Evolutionary conservation across 2,888 invertebrate genomes (phyloP).

Genomic region (Hemaris fuciformis): DNA sequence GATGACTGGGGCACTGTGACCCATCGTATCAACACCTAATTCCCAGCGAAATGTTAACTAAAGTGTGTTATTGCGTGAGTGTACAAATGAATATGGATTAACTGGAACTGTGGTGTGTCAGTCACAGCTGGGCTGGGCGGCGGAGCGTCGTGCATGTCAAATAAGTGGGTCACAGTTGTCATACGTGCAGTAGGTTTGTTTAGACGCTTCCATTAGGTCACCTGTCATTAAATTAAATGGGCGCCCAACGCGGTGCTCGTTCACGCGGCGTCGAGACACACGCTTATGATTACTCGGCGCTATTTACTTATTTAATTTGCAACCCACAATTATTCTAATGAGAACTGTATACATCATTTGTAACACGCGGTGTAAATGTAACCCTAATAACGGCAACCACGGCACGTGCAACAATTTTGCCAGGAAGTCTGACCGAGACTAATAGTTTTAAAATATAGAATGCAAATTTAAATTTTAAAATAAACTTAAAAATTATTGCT

Average conservation of each 20-base stretch:
- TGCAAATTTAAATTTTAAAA: too few relatives aligned
- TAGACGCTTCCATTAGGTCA: slow-evolving; percentile 5
- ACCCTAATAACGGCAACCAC: too few relatives aligned
- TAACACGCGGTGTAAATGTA: too few relatives aligned
- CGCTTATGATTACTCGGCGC: not conserved
- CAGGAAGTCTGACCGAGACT: too few relatives aligned
- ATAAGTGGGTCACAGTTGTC: slow-evolving; percentile 2
- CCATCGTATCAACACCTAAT: too few relatives aligned
- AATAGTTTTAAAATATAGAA: too few relatives aligned
- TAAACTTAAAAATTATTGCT: too few relatives aligned
- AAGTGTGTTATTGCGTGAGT: not conserved
- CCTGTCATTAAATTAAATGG: slow-evolving; percentile 1
- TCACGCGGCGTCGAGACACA: not conserved
- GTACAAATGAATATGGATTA: not conserved
- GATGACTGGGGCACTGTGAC: too few relatives aligned
- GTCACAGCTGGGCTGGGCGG: not conserved
- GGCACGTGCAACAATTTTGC: too few relatives aligned
- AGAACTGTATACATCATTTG: too few relatives aligned
- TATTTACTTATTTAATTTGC: not conserved
- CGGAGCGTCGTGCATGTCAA: not conserved
- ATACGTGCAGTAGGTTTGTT: slow-evolving; percentile 1
- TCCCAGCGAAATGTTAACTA: too few relatives aligned
- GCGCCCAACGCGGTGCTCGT: not conserved
- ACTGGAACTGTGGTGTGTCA: not conserved
- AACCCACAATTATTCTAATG: too few relatives aligned